These are phyloP conservation scores for Eulithis prunata DNA, from an alignment of 2,888 invertebrate genomes.

Conservation along the genomic window DNA sequence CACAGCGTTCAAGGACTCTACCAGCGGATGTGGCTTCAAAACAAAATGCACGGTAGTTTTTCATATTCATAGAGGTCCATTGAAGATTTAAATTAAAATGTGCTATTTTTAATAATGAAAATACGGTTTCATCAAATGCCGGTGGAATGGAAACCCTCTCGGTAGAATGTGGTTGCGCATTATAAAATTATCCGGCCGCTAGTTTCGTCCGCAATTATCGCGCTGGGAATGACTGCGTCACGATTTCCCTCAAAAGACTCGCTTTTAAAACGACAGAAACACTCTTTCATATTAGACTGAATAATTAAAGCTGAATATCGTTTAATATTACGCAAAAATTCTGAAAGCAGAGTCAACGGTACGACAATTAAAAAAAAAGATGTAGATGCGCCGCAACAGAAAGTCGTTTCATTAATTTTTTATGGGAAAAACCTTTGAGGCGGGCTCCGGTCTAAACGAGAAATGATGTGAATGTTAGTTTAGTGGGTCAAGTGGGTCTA, in stretches of 20 bases:
- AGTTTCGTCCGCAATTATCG: constrained; percentile 60
- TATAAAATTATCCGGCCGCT: constrained; percentile 51
- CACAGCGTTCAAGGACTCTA: constrained; percentile 5
- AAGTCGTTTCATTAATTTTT: constrained; percentile 68
- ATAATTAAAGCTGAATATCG: constrained; percentile 47
- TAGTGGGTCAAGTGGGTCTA: constrained; percentile 72
- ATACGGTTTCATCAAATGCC: constrained; percentile 11
- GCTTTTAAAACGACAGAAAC: constrained; percentile 46
- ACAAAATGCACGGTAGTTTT: neutral
- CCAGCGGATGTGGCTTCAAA: neutral
- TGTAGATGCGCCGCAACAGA: constrained; percentile 42
- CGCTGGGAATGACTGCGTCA: constrained; percentile 58
- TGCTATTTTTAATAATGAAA: neutral
- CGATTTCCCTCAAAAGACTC: constrained; percentile 55
- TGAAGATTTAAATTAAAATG: too few relatives aligned
- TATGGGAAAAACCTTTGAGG: constrained; percentile 67
- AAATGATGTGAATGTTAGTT: constrained; percentile 69
- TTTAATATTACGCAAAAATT: constrained; percentile 47
- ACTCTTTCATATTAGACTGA: constrained; percentile 44
- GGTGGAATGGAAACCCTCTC: constrained; percentile 29
- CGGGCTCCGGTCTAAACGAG: constrained; percentile 60
- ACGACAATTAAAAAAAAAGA: constrained; percentile 60
- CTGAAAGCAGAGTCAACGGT: constrained; percentile 52
- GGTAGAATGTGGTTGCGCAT: constrained; percentile 39
- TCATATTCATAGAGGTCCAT: too few relatives aligned